Percentiles rank a stretch among this genome's conserved stretches.
Evolutionary conservation across 2,888 invertebrate species (phyloP).

Genomic region (Drosophila buzzatii): DNA sequence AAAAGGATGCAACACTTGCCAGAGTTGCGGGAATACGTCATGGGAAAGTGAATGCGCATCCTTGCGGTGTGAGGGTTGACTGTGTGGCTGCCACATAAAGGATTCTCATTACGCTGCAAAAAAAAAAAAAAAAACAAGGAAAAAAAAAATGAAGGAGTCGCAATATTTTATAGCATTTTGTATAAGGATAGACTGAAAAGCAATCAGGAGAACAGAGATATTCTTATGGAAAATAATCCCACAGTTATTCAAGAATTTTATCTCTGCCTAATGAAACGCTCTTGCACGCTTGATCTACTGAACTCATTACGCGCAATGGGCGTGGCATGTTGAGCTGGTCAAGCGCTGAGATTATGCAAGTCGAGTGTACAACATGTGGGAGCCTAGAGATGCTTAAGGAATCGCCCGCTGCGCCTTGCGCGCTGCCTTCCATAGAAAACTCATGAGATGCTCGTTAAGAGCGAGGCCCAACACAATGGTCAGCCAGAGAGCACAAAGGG

Average conservation of each 20-base stretch:
- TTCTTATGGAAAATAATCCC: not conserved
- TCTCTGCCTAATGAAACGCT: slow-evolving; percentile 47
- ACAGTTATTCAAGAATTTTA: not conserved
- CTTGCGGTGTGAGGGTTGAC: slow-evolving; percentile 17
- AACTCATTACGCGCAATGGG: slow-evolving; percentile 42
- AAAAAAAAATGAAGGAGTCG: slow-evolving; percentile 2
- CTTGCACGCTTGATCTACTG: slow-evolving; percentile 55
- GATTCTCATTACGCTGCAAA: slow-evolving; percentile 61
- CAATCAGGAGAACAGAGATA: not conserved
- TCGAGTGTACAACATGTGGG: slow-evolving; percentile 49
- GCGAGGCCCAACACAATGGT: slow-evolving; percentile 46
- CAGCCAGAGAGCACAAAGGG: slow-evolving; percentile 35
- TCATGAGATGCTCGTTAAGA: slow-evolving; percentile 63
- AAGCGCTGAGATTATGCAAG: slow-evolving; percentile 61
- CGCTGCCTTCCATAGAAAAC: slow-evolving; percentile 50
- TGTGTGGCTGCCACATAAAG: slow-evolving; percentile 19
- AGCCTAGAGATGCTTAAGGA: slow-evolving; percentile 25
- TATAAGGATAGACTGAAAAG: not conserved
- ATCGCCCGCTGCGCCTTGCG: slow-evolving; percentile 51
- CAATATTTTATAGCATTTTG: not conserved
- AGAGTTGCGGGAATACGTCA: slow-evolving; percentile 46
- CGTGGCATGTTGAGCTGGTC: slow-evolving; percentile 46
- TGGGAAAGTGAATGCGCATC: slow-evolving; percentile 69
- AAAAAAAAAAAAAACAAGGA: slow-evolving; percentile 19
- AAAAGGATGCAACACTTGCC: slow-evolving; percentile 46